Evolutionary conservation across 2,797 vertebrate species (phyloP), one percentile per base, ranked within the genome.

Genomic region (Eurystomus glaucurus): DNA sequence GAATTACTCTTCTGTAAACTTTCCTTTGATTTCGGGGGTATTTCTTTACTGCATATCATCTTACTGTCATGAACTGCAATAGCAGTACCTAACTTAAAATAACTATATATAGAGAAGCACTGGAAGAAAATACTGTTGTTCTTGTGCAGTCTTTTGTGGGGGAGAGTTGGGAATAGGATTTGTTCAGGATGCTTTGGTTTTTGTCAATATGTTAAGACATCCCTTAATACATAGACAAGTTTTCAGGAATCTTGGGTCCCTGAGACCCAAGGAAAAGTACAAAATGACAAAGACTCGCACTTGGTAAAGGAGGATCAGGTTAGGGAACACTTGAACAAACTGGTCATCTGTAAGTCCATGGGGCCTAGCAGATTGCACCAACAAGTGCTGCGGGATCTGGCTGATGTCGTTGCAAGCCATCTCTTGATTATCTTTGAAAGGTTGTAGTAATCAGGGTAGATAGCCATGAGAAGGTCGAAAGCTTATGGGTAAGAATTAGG

Each of bases 31-130:
- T 85, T 85, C 58, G 39, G 20, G 71, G 46, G 4, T 66, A 77
- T 55, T 86, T 75, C 22, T 69, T 85, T 61, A 22, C 22, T 58
- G 1, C 79, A 9, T 31, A 71, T 79, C 10, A 9, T 62, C 37
- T 65, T 70, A 45, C 5, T 76, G 23, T 51, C 16, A 17, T 57
- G 64, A 76, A 57, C 19, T 55, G 62, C 54, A 64, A 2, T 10
- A 60, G 21, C 57, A 71, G 35, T 54, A 85, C 31, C 50, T 90
- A 68, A 57, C 25, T 39, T 60, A 70, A 92, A 77, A 70, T 50
- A 85, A 45, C 22, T 62, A 7, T 4, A 4, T 11, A 2, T 68
- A 66, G 28, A 33, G 54, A 82, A 68, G 35, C 29, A 45, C 10
- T 60, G 39, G 66, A 45, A 48, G 43, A 64, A 92, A 78, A 46